A percentile compares a stretch with the other conserved stretches of the same genome.
Evolutionary conservation across 2,888 invertebrate genomes (phyloP).

Genomic region (Alloscopus bannaensis): DNA sequence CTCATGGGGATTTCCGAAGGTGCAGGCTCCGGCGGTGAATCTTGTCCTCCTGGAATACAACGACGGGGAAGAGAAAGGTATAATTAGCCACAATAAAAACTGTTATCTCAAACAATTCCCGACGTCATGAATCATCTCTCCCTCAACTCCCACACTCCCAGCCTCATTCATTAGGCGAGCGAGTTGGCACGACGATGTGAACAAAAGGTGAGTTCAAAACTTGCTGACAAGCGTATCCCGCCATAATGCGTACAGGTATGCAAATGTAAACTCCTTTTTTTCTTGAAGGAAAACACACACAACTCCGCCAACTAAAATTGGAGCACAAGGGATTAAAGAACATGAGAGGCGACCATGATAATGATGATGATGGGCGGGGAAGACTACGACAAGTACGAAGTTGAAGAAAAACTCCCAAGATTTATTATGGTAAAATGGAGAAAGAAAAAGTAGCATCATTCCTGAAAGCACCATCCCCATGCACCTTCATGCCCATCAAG

Average conservation of each 20-base stretch:
- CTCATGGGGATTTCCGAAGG: conserved; percentile 73
- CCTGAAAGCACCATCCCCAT: too few relatives aligned
- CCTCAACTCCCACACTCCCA: too few relatives aligned
- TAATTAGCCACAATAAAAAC: conserved; percentile 10
- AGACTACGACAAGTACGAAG: background rate
- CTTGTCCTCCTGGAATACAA: conserved; percentile 67
- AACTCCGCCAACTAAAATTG: background rate
- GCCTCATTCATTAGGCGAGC: too few relatives aligned
- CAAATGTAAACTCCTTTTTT: too few relatives aligned
- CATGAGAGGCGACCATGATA: background rate
- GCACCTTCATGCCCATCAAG: too few relatives aligned
- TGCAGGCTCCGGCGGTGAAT: conserved; percentile 73
- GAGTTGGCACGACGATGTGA: too few relatives aligned
- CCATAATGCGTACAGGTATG: too few relatives aligned
- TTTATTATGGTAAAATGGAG: conserved; percentile 38
- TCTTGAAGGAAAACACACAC: background rate
- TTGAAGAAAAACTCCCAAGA: conserved; percentile 19
- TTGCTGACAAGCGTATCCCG: too few relatives aligned
- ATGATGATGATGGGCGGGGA: conserved; percentile 41
- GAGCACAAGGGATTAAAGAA: conserved; percentile 10
- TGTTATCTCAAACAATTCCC: conserved; percentile 12
- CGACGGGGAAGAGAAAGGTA: conserved; percentile 10
- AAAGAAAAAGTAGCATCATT: background rate
- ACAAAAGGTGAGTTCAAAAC: too few relatives aligned
- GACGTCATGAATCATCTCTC: conserved; percentile 25